Evolutionary conservation across 37 sponge, comb jelly and placozoan genomes (phyloP).

Genomic region (Petrosia ficiformis): DNA sequence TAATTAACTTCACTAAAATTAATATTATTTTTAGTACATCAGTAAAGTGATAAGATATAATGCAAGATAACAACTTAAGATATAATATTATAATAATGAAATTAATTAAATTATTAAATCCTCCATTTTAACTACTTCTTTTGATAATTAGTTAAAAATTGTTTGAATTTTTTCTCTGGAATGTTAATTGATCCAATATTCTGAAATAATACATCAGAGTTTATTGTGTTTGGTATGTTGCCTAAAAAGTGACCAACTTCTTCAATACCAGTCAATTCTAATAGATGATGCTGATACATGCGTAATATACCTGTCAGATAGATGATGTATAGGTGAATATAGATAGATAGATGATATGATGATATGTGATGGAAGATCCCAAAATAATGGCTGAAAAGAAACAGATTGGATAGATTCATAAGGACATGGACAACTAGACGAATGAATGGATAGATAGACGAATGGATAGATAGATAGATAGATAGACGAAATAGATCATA

Average conservation of each 20-base stretch:
- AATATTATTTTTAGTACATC: too few species aligned
- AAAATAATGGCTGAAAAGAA: too few species aligned
- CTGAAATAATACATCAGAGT: constrained; percentile 66
- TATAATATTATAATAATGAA: background rate
- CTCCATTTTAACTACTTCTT: background rate
- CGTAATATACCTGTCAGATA: constrained; percentile 74
- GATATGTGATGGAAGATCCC: too few species aligned
- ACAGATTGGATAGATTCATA: too few species aligned
- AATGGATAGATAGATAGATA: too few species aligned
- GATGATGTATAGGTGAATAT: background rate
- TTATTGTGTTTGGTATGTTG: constrained; percentile 53
- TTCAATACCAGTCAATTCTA: constrained; percentile 65
- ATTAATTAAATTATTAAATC: too few species aligned
- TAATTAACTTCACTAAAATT: background rate
- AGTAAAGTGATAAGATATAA: too few species aligned
- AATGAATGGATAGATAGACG: too few species aligned
- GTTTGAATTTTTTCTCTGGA: constrained; percentile 61
- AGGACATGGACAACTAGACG: too few species aligned
- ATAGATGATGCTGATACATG: constrained; percentile 63
- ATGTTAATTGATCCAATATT: constrained; percentile 56
- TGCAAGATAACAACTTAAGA: background rate
- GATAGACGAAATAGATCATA: too few species aligned
- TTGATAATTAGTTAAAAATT: constrained; percentile 38
- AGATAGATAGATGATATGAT: too few species aligned
- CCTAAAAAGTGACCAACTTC: constrained; percentile 78